Conservation (phyloP, 1,140 invertebrate genomes). For the Lepidurus couesii region DNA sequence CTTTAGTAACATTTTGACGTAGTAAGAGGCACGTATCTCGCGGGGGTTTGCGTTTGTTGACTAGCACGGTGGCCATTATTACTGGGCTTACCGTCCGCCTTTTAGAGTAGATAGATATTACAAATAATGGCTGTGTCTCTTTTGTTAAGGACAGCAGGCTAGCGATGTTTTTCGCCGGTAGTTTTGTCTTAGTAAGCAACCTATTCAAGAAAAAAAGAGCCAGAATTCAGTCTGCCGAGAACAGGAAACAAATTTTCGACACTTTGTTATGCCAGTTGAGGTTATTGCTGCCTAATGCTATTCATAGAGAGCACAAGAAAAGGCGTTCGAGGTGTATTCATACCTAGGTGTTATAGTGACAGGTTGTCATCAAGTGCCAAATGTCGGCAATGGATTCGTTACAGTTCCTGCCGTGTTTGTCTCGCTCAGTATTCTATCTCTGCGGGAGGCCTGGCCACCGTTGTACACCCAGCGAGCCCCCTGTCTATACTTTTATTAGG, state of each 20-base stretch:
- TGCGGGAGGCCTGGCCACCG: conserved; percentile 10
- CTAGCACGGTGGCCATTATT: too few species aligned
- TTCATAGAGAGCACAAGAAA: neutral
- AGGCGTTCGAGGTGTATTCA: neutral
- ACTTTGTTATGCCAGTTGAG: neutral
- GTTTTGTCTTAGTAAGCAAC: neutral
- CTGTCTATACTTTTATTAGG: neutral
- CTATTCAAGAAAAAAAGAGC: neutral
- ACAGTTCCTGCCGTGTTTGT: conserved; percentile 6
- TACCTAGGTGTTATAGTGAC: conserved; percentile 8
- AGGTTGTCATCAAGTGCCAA: conserved; percentile 21
- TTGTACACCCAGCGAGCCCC: neutral
- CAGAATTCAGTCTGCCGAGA: neutral
- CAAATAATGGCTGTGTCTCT: neutral
- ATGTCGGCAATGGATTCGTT: conserved; percentile 15
- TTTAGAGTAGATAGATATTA: neutral
- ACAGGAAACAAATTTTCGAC: conserved; percentile 14
- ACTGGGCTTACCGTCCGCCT: neutral
- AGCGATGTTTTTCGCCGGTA: neutral
- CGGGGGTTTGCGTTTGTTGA: too few species aligned
- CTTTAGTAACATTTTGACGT: too few species aligned
- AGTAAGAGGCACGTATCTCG: too few species aligned
- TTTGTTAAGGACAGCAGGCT: neutral
- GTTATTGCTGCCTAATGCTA: neutral
- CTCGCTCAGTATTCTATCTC: neutral